phyloP scores from a whole-genome alignment of 35 echinoderm and acorn worm species.

The Lytechinus pictus region DNA sequence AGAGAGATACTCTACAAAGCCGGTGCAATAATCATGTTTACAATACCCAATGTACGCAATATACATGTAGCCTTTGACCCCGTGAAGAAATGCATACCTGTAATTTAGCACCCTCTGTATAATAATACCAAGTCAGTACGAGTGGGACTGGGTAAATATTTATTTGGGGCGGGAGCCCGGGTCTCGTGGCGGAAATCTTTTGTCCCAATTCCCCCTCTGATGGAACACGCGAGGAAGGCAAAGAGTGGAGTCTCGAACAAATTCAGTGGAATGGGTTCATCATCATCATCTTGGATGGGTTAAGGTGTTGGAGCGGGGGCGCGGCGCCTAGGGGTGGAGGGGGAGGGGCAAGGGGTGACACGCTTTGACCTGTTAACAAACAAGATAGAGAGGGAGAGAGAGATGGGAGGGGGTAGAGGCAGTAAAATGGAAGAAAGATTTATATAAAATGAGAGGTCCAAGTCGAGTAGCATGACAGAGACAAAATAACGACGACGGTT shows the following conservation, averaged over 20 bases:
- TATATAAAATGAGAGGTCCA: too few species aligned
- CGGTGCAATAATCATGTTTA: neutral
- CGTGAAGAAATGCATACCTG: neutral
- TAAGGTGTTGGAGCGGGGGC: neutral
- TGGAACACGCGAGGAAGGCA: neutral
- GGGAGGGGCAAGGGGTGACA: too few species aligned
- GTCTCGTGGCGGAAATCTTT: neutral
- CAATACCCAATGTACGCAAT: neutral
- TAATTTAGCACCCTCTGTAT: neutral
- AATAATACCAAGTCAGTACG: neutral
- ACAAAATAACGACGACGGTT: too few species aligned
- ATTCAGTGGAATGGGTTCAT: neutral
- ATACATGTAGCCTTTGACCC: neutral
- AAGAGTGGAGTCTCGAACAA: neutral
- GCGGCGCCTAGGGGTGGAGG: too few species aligned
- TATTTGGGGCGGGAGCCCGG: neutral
- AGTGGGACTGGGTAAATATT: neutral
- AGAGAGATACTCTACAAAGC: neutral
- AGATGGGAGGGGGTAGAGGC: too few species aligned
- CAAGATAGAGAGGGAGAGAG: too few species aligned
- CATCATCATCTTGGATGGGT: neutral
- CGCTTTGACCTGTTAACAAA: too few species aligned
- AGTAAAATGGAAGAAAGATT: too few species aligned
- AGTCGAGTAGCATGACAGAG: too few species aligned
- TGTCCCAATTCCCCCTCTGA: neutral